Evolutionary conservation across 2,888 invertebrate genomes (phyloP), one percentile per base, ranked within the genome.

Genomic region (Cremastobaeus sp.): DNA sequence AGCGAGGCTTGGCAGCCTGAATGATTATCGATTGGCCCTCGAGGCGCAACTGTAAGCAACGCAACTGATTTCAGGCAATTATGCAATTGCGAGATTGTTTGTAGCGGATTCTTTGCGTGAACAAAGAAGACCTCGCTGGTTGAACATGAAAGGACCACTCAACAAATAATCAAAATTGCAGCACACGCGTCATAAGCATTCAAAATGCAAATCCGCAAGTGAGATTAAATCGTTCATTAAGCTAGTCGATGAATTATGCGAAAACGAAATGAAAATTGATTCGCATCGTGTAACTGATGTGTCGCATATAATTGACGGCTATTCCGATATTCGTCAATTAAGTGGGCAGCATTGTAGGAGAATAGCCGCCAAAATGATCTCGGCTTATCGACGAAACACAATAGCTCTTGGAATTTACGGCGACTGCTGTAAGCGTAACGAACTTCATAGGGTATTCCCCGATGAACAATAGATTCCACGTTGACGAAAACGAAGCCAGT

Each of bases 391-490:
- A 70, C 66, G 59, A 70, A 76, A 76, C 57, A 73, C 73, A 73
- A 73, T 73, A 73, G 73, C 73, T 35, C 68, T 73, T 73, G 68
- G 57, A 73, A 74, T 69, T 74, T 64, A 69, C 74, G 64, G 54
- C 52, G 74, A 60, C 55, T 69, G 78, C 65, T 70, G 77, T 80
- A 81, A 80, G 79, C 81, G 77, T 82, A 82, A 81, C 79, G 79
- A 82, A 82, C 81, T 81, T 81, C 83, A 81, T 77, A 77, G 78
- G 75, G 78, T 79, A 81, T 79, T 82, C 80, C 79, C 81, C 73
- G 77, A 82, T 80, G 85, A 83, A 85, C 84, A 84, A 85, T 84
- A 79, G 82, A 84, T 80, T 83, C 81, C 78, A 80, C 79, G 66
- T 76, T 73, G 79, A 76, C 78, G 76, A 77, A 78, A 79, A 79